Evolutionary conservation across 2,113 vertebrate genomes (phyloP), one percentile per base, ranked within the genome.

Genomic region (Patagioenas fasciata): DNA sequence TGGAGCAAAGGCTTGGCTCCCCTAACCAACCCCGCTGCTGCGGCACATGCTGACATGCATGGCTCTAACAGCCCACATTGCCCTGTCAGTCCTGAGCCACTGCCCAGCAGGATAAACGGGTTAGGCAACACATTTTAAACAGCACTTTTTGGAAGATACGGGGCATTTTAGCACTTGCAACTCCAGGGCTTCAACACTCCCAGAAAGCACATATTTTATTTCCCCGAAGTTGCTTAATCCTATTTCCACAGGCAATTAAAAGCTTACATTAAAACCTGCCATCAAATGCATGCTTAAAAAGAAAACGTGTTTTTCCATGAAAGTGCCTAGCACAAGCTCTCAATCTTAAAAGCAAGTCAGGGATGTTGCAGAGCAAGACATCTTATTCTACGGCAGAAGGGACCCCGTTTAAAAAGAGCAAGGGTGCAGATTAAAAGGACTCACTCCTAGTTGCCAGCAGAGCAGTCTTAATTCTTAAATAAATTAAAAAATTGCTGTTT

Each of bases 1-100:
- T 5, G 0, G 28, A 40, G 61, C 5, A 1, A 26, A 50, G 14
- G 36, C 54, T n/a, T 6, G 5, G 32, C 18, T 32, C 21, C 11
- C 5, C 36, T 26, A 7, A 57, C 80, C 36, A 65, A 64, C 5
- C 13, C 5, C 29, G 12, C 28, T 6, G 32, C 20, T 12, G 10
- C 74, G 60, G 48, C 58, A 34, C 57, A 29, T 36, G 4, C 5
- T 2, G 0, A 32, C 42, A 47, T 1, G 3, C 10, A 14, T 3
- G 2, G 73, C 19, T 78, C 67, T 18, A 0, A 40, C n/a, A 47
- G 29, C 60, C 47, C 19, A 15, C 60, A 26, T 26, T 64, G 25
- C 38, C 26, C 38, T 3, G 1, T 31, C 25, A 2, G 10, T 34
- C 32, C 67, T 2, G 54, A 54, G 51, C 54, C 61, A 13, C 70